phyloP scores from a whole-genome alignment of 2,113 vertebrate species.

The Cryptoleucopteryx plumbea region DNA sequence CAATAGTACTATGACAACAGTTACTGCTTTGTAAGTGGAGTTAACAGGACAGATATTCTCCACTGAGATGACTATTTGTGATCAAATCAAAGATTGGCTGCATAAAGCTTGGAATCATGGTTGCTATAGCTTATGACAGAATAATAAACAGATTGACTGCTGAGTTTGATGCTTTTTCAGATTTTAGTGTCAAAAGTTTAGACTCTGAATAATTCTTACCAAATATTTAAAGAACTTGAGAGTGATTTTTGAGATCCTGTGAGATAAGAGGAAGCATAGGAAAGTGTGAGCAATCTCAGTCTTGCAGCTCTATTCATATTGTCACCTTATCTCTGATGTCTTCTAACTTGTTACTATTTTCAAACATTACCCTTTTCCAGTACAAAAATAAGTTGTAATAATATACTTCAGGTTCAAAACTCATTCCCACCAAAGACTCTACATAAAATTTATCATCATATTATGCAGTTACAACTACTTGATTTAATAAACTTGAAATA shows the following conservation, averaged over 20 bases:
- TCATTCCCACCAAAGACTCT: not conserved
- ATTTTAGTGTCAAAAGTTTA: not conserved
- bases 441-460: not conserved
- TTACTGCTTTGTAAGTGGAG: not conserved
- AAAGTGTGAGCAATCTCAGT: not conserved
- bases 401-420: not conserved
- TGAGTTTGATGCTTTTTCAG: not conserved
- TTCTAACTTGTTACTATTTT: not conserved
- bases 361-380: not conserved
- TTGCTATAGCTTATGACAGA: not conserved
- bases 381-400: not conserved
- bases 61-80: not conserved
- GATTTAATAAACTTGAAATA: not conserved
- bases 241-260: not conserved
- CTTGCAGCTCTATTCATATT: not conserved
- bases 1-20: not conserved
- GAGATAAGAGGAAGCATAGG: not conserved
- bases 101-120: not conserved
- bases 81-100: not conserved
- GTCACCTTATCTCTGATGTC: not conserved
- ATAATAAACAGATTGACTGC: not conserved
- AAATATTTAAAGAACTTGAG: not conserved
- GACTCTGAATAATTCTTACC: not conserved
- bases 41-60: not conserved
- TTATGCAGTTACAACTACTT: not conserved